Percentiles rank a stretch among this genome's conserved stretches.
Conservation (phyloP, 2,113 vertebrate genomes). For the Cottus gobio region DNA sequence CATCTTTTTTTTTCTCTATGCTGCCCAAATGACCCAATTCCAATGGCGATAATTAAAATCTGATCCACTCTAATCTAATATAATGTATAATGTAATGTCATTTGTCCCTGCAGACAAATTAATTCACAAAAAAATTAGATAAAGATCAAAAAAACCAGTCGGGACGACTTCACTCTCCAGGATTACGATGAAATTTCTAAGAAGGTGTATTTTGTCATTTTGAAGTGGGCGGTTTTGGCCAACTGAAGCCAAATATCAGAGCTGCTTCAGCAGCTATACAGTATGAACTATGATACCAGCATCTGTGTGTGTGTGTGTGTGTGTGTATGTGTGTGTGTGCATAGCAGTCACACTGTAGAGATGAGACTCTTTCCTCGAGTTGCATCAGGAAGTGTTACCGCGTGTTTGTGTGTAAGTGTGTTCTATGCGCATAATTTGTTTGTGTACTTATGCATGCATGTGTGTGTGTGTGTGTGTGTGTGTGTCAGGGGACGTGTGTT, state of each 20-base stretch:
- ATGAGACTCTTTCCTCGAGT: conserved; percentile 63
- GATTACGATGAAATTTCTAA: no score
- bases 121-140: no score
- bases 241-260: not conserved
- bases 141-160: no score
- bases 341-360: conserved; percentile 18
- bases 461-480: not conserved
- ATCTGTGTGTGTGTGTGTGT: conserved; percentile 14
- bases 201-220: conserved; percentile 5
- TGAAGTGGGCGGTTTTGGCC: conserved; percentile 17
- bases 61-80: no score
- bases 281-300: not conserved
- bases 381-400: conserved; percentile 64
- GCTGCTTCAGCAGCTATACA: conserved; percentile 18
- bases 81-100: no score
- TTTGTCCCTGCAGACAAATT: no score
- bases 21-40: no score
- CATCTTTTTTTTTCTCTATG: no score
- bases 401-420: conserved; percentile 3
- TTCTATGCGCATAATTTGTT: not conserved
- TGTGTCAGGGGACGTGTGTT: not conserved
- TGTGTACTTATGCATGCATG: not conserved
- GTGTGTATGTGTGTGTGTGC: conserved; percentile 10
- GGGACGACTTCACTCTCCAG: no score
- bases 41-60: no score